Conservation (phyloP, 1,140 invertebrate genomes). For the Platorchestia sp. region DNA sequence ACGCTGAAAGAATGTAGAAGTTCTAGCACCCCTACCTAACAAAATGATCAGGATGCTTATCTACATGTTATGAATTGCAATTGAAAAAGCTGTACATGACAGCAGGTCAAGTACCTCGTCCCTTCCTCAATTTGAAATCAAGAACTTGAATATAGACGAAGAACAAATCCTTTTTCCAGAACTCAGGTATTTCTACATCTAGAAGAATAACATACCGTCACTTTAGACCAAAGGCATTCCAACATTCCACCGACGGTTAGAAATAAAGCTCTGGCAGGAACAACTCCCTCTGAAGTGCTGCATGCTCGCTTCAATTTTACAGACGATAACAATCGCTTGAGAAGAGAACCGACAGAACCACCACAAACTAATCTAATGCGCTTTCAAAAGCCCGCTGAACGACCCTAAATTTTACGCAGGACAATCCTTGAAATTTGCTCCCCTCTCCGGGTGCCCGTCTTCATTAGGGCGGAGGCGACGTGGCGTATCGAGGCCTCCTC, state of each 20-base stretch:
- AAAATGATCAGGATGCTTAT: neutral
- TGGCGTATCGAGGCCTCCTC: neutral
- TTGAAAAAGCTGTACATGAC: neutral
- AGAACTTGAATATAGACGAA: neutral
- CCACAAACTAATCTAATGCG: slow-evolving; percentile 22
- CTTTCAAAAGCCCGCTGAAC: slow-evolving; percentile 41
- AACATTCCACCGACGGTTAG: neutral
- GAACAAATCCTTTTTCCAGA: too few relatives aligned
- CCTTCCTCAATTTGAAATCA: neutral
- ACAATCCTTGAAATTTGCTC: slow-evolving; percentile 51
- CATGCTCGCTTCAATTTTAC: neutral
- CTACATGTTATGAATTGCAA: neutral
- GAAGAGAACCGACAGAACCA: neutral
- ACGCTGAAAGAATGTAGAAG: neutral
- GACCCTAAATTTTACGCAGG: slow-evolving; percentile 48
- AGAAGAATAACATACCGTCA: neutral
- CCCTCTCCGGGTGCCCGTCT: slow-evolving; percentile 53
- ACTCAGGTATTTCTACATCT: neutral
- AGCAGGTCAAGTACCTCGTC: neutral
- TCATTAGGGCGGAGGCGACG: slow-evolving; percentile 36
- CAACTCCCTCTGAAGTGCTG: neutral
- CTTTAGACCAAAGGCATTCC: neutral
- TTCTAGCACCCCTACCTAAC: neutral
- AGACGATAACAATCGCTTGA: neutral
- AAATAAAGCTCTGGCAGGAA: neutral